Base-by-base conservation (phyloP, 2,113 vertebrate genomes). In the Pelodiscus sinensis region DNA sequence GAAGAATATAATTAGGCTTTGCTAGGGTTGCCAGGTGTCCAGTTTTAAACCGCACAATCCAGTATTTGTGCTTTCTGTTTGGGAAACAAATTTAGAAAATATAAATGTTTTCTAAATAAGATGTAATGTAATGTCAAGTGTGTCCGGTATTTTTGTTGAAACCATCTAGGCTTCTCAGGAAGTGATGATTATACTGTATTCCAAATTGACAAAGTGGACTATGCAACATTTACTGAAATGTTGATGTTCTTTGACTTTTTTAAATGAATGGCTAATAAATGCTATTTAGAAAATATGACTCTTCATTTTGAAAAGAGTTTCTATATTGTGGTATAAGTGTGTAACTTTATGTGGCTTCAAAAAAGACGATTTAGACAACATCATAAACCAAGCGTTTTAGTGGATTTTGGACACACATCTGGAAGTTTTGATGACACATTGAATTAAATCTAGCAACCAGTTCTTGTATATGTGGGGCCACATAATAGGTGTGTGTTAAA, bases 301-400 rank as follows among this genome's bases (percentile, higher is more conserved):
- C 24, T 68, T n/a, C 16, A 35, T 71, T 35, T 21, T 35, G 29
- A 52, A 12, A 1, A 27, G 79, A 54, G 77, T 62, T 57, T 60
- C 75, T 54, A 0, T 73, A 8, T 7, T 88, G 29, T 73, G 54
- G 8, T 10, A 1, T 73, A 2, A 5, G 0, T 22, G n/a, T 35
- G 14, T 60, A 51, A 77, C 62, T 25, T 75, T 31, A 2, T 24
- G 2, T 0, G 1, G 12, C 57, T 90, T 58, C 5, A 27, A 65
- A 55, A 81, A 2, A 57, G 58, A 88, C 12, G 3, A 15, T 68
- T n/a, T 68, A n/a, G 65, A 19, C 65, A 71, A n/a, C 31, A 35
- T 71, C 65, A 71, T 18, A 35, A 71, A 71, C 65, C n/a, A 71
- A 6, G 16, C 19, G 35, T 71, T 71, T 71, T 35, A 71, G 16